phyloP scores from a whole-genome alignment of 2,888 invertebrate species.

The Eupithecia vulgata region DNA sequence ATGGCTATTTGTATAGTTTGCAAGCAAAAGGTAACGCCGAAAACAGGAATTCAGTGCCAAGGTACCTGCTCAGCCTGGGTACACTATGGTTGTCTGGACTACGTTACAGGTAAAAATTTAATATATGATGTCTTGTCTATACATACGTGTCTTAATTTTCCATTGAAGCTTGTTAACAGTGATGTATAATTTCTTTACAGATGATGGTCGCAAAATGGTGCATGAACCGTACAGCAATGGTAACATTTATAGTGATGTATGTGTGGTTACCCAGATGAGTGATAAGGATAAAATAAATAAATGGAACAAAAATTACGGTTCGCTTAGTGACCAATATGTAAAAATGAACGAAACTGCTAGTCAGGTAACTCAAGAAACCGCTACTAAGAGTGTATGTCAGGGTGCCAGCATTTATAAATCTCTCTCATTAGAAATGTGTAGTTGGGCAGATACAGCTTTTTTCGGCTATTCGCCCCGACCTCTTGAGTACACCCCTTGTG shows the following conservation, averaged over 20 bases:
- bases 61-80: background rate
- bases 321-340: background rate
- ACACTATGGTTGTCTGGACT: background rate
- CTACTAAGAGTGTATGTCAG: background rate
- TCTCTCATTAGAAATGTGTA: background rate
- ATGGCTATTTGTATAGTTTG: constrained; percentile 1
- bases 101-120: background rate
- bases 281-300: background rate
- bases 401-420: background rate
- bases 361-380: background rate
- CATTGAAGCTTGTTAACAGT: background rate
- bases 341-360: background rate
- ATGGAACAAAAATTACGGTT: background rate
- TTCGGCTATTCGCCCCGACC: background rate
- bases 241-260: background rate
- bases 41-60: background rate
- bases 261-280: background rate
- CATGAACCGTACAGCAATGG: background rate
- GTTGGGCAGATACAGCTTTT: background rate
- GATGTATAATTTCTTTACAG: background rate
- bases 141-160: background rate
- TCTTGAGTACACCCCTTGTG: background rate
- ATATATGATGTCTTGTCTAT: background rate
- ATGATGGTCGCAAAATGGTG: background rate
- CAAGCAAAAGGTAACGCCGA: background rate